phyloP scores from a whole-genome alignment of 2,888 invertebrate genomes.

The Drosophila yooni region DNA sequence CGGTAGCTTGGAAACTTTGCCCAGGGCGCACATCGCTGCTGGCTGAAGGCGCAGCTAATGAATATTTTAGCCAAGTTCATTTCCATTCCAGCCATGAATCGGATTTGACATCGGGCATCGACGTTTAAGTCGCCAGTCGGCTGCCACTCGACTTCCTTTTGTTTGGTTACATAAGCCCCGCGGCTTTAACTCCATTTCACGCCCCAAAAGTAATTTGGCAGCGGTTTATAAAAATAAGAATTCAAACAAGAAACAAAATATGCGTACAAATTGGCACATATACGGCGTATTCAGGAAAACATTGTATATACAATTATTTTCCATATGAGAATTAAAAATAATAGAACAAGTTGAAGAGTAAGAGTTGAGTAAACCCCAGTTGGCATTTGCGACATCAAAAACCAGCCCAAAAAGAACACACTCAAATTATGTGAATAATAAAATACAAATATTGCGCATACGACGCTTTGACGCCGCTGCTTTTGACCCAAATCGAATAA shows the following conservation, averaged over 20 bases:
- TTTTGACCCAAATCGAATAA: conserved; percentile 47
- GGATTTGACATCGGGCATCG: conserved; percentile 25
- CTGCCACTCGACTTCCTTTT: conserved; percentile 3
- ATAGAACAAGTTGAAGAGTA: background rate
- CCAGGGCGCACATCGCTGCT: conserved; percentile 30
- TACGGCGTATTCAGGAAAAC: background rate
- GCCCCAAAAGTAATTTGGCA: background rate
- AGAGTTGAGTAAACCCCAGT: background rate
- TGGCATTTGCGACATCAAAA: conserved; percentile 11
- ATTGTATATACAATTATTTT: background rate
- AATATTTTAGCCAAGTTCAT: conserved; percentile 67
- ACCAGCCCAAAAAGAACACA: background rate
- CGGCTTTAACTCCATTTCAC: conserved; percentile 5
- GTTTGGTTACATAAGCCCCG: conserved; percentile 41
- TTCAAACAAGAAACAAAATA: background rate
- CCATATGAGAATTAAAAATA: background rate
- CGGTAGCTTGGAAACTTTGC: conserved; percentile 9
- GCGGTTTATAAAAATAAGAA: background rate
- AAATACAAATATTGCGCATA: conserved; percentile 63
- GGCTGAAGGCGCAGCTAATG: conserved; percentile 61
- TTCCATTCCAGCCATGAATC: conserved; percentile 39
- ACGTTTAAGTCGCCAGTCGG: conserved; percentile 12
- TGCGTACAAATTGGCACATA: background rate
- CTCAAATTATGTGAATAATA: conserved; percentile 20
- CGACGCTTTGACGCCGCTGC: conserved; percentile 46